Evolutionary conservation across 2,888 invertebrate species (phyloP), one percentile per base, ranked within the genome.

Genomic region (Orthosia cruda): DNA sequence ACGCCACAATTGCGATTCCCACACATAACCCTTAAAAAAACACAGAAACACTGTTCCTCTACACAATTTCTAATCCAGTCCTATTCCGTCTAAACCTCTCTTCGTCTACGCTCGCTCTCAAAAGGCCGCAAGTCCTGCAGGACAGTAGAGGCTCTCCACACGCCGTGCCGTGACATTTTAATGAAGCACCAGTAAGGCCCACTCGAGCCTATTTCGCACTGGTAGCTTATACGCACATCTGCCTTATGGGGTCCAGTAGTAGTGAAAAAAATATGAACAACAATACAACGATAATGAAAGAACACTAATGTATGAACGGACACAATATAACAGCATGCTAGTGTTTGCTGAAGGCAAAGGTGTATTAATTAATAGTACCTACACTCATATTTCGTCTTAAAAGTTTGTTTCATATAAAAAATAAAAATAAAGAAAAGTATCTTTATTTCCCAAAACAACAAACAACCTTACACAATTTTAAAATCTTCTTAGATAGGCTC

Each of bases 161-260:
- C 91, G 88, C 80, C 91, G 91, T 93, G 93, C 89, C 89, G 92
- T 84, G 91, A 93, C 93, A 93, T 93, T 93, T 93, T 93, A 94
- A 93, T 93, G 93, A 93, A 93, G 92, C 90, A 71, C 74, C 59
- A 71, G 87, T 89, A 88, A 80, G 81, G 89, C 84, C 77, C 83
- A 87, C 89, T 86, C 59, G 69, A 86, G 84, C 76, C 81, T n/a
- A n/a, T 84, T 87, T 83, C 76, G 84, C 71, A 72, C 72, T 57
- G 45, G 66, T 58, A 64, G 74, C 64, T 76, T 76, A 69, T 77
- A 82, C 76, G 55, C 71, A 65, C 47, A 49, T 16, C 74, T 64
- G 50, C 57, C 61, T 59, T 64, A 69, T 68, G 52, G 40, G 26
- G 13, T 20, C 32, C 11, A 49, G 47, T 61, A 23, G 4, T 18